Base-by-base conservation (phyloP, 2,888 invertebrate genomes). In the Campaea margaritaria region DNA sequence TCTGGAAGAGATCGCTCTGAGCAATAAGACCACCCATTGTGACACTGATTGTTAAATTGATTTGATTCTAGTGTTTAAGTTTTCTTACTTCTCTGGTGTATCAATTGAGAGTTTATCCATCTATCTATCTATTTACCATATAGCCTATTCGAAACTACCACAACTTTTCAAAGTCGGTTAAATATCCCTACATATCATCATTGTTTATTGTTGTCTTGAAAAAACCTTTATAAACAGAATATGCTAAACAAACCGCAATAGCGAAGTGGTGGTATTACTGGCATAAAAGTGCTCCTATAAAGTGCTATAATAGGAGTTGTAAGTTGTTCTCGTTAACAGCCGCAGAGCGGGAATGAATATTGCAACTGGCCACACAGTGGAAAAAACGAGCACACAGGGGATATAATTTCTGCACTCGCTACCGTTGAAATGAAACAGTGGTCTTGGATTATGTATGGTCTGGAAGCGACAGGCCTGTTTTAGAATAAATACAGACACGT, bases 261-360 rank as follows among this genome's bases (percentile, higher is more conserved):
- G 59, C 51, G 46, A 60, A 62, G 53, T 54, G 54, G 31, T 28
- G 46, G 39, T 51, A 56, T 47, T 42, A 46, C 46, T 41, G 46
- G 41, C 54, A 52, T 52, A 9, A 62, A 58, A 52, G 54, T 46
- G 38, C 49, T 57, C 12, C 10, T 50, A 41, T 31, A 50, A 57
- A 57, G 50, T 64, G 59, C 54, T 47, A 58, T 67, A 64, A 59
- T 59, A 61, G 47, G 51, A 54, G 59, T 52, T 48, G 46, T 53
- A 53, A 47, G 58, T 59, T 48, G 52, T 58, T 34, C 67, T 72
- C 70, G 72, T 74, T 74, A 74, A 66, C 61, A 64, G 60, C 64
- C 62, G 54, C 64, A 60, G 41, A 59, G 62, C 64, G 65, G 56
- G 55, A 53, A 70, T 70, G 68, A 66, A 69, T 68, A 67, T 74